Evolutionary conservation across 2,113 vertebrate species (phyloP).

Genomic region (Suricata suricatta): DNA sequence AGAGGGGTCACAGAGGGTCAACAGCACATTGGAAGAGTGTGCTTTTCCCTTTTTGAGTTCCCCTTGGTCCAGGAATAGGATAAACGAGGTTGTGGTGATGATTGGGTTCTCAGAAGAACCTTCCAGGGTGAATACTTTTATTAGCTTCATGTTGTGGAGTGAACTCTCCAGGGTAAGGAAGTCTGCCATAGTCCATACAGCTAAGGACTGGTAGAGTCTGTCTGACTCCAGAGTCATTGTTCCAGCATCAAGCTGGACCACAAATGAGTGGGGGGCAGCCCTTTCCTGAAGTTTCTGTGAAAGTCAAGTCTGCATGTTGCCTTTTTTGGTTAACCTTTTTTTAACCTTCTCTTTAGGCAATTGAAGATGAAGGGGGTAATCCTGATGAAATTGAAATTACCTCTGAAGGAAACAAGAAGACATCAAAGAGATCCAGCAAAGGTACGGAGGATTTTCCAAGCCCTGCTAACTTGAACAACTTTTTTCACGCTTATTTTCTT

Average conservation of each 20-base stretch:
- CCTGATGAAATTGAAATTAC: conserved; percentile 92
- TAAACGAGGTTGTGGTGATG: neutral
- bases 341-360: conserved; percentile 85
- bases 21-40: neutral
- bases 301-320: neutral
- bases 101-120: neutral
- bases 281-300: neutral
- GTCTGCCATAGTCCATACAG: neutral
- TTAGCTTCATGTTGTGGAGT: no score
- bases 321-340: neutral
- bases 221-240: neutral
- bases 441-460: conserved; percentile 79
- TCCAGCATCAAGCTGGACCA: neutral
- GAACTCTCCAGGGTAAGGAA: neutral
- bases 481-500: neutral
- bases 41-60: neutral
- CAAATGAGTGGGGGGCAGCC: neutral
- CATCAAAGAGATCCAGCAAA: conserved; percentile 90
- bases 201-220: neutral
- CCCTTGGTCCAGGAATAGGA: neutral
- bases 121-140: neutral
- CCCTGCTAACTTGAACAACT: neutral
- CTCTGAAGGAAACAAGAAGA: conserved; percentile 89
- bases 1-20: neutral
- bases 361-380: conserved; percentile 97